A percentile compares a stretch with the other conserved stretches of the same genome.
phyloP scores from a whole-genome alignment of 2,797 vertebrate genomes.

The Chloroceryle inda region DNA sequence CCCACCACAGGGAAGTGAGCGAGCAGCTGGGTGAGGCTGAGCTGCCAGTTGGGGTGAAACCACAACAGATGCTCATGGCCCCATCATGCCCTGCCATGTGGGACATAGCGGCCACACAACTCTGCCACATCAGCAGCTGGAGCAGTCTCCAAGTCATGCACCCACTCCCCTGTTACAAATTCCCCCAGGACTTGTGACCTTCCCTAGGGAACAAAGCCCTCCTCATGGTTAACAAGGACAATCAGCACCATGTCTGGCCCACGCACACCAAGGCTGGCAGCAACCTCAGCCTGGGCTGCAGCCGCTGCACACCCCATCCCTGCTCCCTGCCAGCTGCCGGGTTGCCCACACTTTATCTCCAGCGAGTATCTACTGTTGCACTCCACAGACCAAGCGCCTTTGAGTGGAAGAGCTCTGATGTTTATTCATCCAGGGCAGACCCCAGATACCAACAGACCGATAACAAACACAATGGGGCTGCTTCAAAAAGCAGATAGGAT shows the following conservation, averaged over 20 bases:
- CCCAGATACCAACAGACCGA: neutral
- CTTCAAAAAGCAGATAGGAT: conserved; percentile 35
- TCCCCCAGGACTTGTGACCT: neutral
- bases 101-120: rapidly evolving
- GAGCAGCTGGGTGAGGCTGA: neutral
- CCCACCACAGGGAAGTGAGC: neutral
- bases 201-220: neutral
- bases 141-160: rapidly evolving
- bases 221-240: rapidly evolving
- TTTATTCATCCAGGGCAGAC: conserved; percentile 45
- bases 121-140: neutral
- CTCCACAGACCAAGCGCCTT: neutral
- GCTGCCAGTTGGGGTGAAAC: neutral
- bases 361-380: neutral
- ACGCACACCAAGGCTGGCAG: neutral
- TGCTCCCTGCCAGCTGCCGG: neutral
- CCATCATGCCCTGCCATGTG: rapidly evolving
- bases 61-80: neutral
- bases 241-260: rapidly evolving
- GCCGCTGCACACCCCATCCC: neutral
- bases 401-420: neutral
- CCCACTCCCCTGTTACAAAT: rapidly evolving
- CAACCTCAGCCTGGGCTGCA: neutral
- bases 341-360: neutral
- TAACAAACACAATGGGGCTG: neutral